Evolutionary conservation across 1,140 invertebrate genomes (phyloP), one percentile per base, ranked within the genome.

Genomic region (Physella acuta): DNA sequence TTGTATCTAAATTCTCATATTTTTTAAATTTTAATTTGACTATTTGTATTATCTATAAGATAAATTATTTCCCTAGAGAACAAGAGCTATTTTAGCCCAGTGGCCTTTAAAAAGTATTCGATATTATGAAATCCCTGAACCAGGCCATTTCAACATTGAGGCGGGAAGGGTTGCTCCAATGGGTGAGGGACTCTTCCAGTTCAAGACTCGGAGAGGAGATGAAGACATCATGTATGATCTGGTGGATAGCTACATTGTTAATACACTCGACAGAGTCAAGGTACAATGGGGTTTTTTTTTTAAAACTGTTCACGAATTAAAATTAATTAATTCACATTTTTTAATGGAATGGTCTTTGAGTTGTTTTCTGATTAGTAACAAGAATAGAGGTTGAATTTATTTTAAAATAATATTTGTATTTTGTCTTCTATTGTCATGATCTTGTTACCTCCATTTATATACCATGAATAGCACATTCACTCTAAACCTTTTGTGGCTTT

Each of bases 61-160:
- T 56, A 16, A 16, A 26, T 56, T 30, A 55, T 55, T 24, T 14
- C 68, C 71, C 24, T 71, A 79, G 80, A 39, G 73, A 30, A 74
- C 75, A 33, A 73, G 79, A 39, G 64, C 75, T 44, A 68, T 82
- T 8, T 62, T 82, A 28, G 81, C 79, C 0, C 81, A 82, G 59
- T 82, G 81, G 81, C 81, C 81, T 17, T 63, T 82, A 36, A 82
- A 81, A 70, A 80, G 80, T 70, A 76, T 82, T 16, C 73, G 81
- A 3, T 81, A 71, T 39, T 82, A 81, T 71, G 79, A 82, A 73
- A 76, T 75, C 20, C 75, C 75, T 16, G 77, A 76, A 26, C 55
- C 72, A 39, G 80, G 80, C 17, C 72, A 76, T 33, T 76, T 82
- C 36, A 73, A 73, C 49, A 56, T 82, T 34, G 78, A 81, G 61